Conservation (phyloP, 2,113 vertebrate species). For the Mugil cephalus region DNA sequence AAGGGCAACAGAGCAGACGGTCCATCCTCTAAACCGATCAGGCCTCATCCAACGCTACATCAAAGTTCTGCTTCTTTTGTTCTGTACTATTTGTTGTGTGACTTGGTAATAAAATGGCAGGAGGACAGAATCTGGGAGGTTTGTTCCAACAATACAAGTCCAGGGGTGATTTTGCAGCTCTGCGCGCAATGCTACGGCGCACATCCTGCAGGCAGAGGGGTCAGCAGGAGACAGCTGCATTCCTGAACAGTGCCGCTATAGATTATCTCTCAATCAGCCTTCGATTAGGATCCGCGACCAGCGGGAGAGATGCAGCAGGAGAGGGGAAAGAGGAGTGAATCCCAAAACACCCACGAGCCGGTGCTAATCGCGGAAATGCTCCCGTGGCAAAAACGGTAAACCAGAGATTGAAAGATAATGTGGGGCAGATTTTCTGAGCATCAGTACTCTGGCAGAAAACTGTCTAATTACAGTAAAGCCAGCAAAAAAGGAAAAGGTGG, state of each 20-base stretch:
- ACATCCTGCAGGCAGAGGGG: conserved; percentile 65
- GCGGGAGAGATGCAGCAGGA: conserved; percentile 51
- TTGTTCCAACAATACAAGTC: conserved; percentile 20
- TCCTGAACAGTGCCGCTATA: conserved; percentile 70
- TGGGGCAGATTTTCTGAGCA: conserved; percentile 72
- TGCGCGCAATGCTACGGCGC: conserved; percentile 47
- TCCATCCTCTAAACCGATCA: conserved; percentile 53
- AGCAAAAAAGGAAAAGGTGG: conserved; percentile 40
- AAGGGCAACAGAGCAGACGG: conserved; percentile 63
- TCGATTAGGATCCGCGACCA: conserved; percentile 71
- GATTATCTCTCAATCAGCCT: conserved; percentile 86
- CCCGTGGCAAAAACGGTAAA: conserved; percentile 80
- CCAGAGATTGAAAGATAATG: conserved; percentile 80
- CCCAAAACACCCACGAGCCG: conserved; percentile 67
- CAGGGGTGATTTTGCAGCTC: conserved; percentile 41
- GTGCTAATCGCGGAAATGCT: conserved; percentile 79
- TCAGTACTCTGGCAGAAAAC: conserved; percentile 64
- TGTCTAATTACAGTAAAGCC: conserved; percentile 72
- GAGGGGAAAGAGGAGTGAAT: conserved; percentile 47
- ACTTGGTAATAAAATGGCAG: conserved; percentile 25
- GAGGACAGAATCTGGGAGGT: conserved; percentile 1
- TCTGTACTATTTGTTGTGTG: conserved; percentile 26
- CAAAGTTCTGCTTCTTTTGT: conserved; percentile 35
- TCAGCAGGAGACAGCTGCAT: conserved; percentile 62
- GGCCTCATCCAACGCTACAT: conserved; percentile 38